These are phyloP conservation scores for Erynnis tages DNA, from an alignment of 2,888 invertebrate species.

Conservation along the genomic window DNA sequence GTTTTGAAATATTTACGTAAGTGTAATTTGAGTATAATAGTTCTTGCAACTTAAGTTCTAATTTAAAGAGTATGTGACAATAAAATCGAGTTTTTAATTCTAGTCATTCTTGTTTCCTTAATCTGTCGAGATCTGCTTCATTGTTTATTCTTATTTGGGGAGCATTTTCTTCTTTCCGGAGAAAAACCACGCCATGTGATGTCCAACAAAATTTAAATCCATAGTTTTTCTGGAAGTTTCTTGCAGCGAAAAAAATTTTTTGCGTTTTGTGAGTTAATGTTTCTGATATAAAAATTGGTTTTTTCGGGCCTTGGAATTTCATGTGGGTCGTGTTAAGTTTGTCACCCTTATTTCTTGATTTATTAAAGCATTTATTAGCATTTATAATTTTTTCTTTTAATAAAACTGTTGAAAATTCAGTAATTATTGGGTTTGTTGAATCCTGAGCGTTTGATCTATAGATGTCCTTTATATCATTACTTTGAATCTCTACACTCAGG, in stretches of 20 bases:
- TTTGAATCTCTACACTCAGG: background rate
- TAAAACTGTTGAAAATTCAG: background rate
- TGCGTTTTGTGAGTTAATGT: background rate
- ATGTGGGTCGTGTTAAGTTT: background rate
- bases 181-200: background rate
- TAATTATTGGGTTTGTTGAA: background rate
- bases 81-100: no score
- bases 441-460: background rate
- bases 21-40: no score
- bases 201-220: background rate
- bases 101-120: background rate
- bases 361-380: background rate
- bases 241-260: background rate
- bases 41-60: no score
- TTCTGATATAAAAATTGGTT: background rate
- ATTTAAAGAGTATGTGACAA: no score
- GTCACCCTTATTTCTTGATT: background rate
- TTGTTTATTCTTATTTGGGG: background rate
- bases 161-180: background rate
- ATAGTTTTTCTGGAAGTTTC: background rate
- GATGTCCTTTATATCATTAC: background rate
- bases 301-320: background rate
- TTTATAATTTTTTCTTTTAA: background rate
- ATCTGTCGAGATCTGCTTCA: background rate
- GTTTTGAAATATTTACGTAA: no score